A percentile compares a stretch with the other conserved stretches of the same genome.
These are phyloP conservation scores for Chaetorhynchus papuensis DNA, from an alignment of 2,113 vertebrate species.

Conservation along the genomic window DNA sequence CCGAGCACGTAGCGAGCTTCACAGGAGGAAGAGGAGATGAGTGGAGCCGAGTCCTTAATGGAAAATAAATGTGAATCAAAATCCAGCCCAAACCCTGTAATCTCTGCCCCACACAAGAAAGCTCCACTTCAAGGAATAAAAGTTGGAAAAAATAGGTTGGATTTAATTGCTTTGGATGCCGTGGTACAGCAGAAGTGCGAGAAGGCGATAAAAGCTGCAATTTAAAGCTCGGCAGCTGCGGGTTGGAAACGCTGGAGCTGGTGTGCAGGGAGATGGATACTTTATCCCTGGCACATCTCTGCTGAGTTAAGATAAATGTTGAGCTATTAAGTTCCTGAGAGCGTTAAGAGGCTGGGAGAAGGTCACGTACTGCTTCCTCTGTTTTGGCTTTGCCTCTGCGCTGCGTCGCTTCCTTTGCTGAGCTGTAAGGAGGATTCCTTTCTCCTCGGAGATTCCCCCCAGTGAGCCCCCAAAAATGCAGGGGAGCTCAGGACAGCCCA, in stretches of 20 bases:
- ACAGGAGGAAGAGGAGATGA: not conserved
- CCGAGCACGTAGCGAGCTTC: not conserved
- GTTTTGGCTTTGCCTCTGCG: not conserved
- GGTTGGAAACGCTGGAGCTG: not conserved
- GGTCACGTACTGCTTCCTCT: not conserved
- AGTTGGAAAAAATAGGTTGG: not conserved
- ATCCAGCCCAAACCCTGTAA: not conserved
- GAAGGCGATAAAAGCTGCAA: not conserved
- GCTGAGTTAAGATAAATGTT: slow-evolving; percentile 25
- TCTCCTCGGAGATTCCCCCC: not conserved
- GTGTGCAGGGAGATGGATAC: not conserved
- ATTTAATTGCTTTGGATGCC: slow-evolving; percentile 43
- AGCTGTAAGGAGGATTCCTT: not conserved
- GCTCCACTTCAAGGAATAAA: not conserved
- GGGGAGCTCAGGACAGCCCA: not conserved
- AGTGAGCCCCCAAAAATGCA: not conserved
- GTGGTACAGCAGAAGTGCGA: not conserved
- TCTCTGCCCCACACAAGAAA: not conserved
- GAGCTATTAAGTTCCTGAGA: slow-evolving; percentile 9
- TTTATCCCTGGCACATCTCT: slow-evolving; percentile 16
- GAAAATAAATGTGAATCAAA: not conserved
- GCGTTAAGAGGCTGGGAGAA: not conserved
- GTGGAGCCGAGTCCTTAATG: not conserved
- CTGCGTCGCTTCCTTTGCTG: not conserved
- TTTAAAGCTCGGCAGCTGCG: not conserved